Conservation (phyloP, 2,797 vertebrate species). For the Alfaro cultratus region DNA sequence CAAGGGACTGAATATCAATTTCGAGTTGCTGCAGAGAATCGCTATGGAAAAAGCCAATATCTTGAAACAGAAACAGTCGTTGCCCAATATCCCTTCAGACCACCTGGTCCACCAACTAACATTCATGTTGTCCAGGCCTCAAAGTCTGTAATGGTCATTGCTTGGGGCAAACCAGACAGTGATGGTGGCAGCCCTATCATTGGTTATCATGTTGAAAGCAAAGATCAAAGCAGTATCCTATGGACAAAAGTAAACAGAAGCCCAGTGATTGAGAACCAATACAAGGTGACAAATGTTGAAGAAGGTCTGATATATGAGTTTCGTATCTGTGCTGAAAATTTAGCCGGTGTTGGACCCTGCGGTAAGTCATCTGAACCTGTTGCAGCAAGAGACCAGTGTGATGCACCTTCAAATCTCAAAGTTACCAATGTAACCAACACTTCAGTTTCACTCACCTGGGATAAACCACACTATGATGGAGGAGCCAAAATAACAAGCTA, state of each 20-base stretch:
- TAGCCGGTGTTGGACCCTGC: slow-evolving; percentile 92
- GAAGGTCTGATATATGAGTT: slow-evolving; percentile 94
- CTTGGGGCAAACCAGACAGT: slow-evolving; percentile 89
- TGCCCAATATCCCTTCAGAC: slow-evolving; percentile 94
- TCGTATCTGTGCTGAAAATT: slow-evolving; percentile 91
- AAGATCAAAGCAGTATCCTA: slow-evolving; percentile 96
- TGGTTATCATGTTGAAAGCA: slow-evolving; percentile 93
- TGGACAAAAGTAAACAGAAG: slow-evolving; percentile 94
- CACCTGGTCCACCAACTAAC: slow-evolving; percentile 88
- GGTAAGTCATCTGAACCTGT: slow-evolving; percentile 91
- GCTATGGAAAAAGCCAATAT: slow-evolving; percentile 92
- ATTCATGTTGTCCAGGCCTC: slow-evolving; percentile 87
- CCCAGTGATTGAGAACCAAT: slow-evolving; percentile 88
- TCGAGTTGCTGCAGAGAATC: slow-evolving; percentile 94
- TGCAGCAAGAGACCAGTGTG: slow-evolving; percentile 94
- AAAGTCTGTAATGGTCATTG: slow-evolving; percentile 89
- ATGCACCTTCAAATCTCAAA: slow-evolving; percentile 91
- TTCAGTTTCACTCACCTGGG: slow-evolving; percentile 93
- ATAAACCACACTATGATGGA: slow-evolving; percentile 94
- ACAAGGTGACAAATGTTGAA: slow-evolving; percentile 91
- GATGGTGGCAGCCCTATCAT: slow-evolving; percentile 90
- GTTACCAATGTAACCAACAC: slow-evolving; percentile 94
- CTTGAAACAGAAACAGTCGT: slow-evolving; percentile 86
- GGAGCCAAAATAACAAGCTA: slow-evolving; percentile 97
- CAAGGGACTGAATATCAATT: slow-evolving; percentile 96